Conservation (phyloP, 1,140 invertebrate species). For the Eufriesea mexicana region DNA sequence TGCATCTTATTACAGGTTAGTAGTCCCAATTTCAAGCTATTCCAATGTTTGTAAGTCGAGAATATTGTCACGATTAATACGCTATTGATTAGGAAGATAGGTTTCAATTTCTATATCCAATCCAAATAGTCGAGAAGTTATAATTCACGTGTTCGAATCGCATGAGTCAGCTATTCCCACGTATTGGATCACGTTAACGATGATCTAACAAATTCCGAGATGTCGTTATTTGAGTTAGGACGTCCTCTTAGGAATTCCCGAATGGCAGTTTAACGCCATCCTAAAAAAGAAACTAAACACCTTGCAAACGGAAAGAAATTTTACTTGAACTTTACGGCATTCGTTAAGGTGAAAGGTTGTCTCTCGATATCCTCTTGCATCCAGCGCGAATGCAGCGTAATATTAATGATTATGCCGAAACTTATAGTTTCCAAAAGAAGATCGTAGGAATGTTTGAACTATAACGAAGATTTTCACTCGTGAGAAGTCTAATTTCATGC, state of each 20-base stretch:
- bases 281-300: not conserved
- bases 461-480: too few relatives aligned
- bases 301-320: not conserved
- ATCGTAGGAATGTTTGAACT: too few relatives aligned
- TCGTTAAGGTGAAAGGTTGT: conserved; percentile 30
- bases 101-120: not conserved
- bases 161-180: not conserved
- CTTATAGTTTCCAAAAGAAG: not conserved
- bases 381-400: not conserved
- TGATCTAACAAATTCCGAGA: not conserved
- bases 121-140: not conserved
- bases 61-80: too few relatives aligned
- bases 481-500: too few relatives aligned
- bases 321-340: conserved; percentile 27
- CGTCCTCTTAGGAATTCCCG: not conserved
- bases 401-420: not conserved
- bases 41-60: too few relatives aligned
- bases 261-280: not conserved
- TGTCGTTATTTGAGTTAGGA: not conserved
- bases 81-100: too few relatives aligned
- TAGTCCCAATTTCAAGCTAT: too few relatives aligned
- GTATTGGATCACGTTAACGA: not conserved
- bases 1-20: too few relatives aligned
- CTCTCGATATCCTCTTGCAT: not conserved
- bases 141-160: not conserved